Base-by-base conservation (phyloP, 1,140 invertebrate species). In the Sycobia sp. region DNA sequence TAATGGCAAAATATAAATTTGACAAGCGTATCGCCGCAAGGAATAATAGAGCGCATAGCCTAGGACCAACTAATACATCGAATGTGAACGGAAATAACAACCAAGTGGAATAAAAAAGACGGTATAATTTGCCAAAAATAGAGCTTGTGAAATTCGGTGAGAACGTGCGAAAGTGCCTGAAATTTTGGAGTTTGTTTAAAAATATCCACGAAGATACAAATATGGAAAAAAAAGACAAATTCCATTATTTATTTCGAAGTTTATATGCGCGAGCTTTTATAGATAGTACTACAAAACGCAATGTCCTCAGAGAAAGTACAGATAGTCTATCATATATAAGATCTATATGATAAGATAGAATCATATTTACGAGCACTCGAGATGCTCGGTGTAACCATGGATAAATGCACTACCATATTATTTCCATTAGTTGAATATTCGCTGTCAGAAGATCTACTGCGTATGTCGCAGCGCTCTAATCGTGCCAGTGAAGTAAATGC, bases 361-460 rank as follows among this genome's bases (percentile, higher is more conserved):
- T 22, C 27, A 10, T 18, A 57, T 46, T 22, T 57, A 3, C 14
- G 55, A 22, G 67, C 69, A 1, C 62, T 79, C 4, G 69, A 74
- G 38, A 65, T 69, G 2, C 54, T 77, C 9, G 67, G 70, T 10
- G 67, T 75, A 4, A 71, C 68, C 0, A 69, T 62, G 16, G 68
- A 74, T n/a, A 74, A 73, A 41, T 70, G 65, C 67, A 70, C 67
- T 0, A 60, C 71, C 3, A 69, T 74, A 51, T 39, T 79, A 2
- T 71, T 67, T 32, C 73, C 74, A 0, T 47, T 79, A 22, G 71
- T 76, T 46, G 71, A 77, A 60, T 77, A 74, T 2, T 68, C 72
- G 18, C 20, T 80, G 8, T 73, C 75, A 16, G 69, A 71, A 23
- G 69, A 76, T 2, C 47, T 70, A 14, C 55, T 77, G 14, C 49